Evolutionary conservation across 2,113 vertebrate species (phyloP).

Genomic region (Rhinoderma darwinii): DNA sequence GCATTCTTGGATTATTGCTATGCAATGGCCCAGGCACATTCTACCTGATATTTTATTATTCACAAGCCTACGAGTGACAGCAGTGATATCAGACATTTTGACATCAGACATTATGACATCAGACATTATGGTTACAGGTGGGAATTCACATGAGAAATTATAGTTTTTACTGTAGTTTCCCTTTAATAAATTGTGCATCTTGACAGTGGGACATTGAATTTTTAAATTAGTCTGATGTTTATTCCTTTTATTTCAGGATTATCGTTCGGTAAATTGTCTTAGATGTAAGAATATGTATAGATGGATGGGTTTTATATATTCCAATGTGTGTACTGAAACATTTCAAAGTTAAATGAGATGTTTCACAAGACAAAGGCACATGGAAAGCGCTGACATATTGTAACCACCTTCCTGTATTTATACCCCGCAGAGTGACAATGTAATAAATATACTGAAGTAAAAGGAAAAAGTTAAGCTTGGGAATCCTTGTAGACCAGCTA

Average conservation of each 20-base stretch:
- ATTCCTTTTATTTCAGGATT: background rate
- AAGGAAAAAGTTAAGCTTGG: background rate
- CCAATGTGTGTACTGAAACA: background rate
- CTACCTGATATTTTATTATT: too few relatives aligned
- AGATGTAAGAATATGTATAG: background rate
- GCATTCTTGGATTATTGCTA: too few relatives aligned
- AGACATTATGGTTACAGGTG: too few relatives aligned
- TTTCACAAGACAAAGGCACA: background rate
- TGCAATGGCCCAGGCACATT: too few relatives aligned
- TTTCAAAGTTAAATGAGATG: constrained; percentile 11
- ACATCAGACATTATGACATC: too few relatives aligned
- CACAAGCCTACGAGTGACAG: too few relatives aligned
- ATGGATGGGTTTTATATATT: background rate
- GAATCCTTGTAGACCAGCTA: background rate
- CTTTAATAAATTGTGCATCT: background rate
- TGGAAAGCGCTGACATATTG: background rate
- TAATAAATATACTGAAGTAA: background rate
- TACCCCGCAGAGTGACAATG: background rate
- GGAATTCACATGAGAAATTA: too few relatives aligned
- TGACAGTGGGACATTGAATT: background rate
- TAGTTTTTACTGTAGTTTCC: too few relatives aligned
- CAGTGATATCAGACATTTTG: too few relatives aligned
- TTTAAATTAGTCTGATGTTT: background rate
- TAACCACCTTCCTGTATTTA: background rate
- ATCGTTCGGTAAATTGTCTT: background rate